Base-by-base conservation (phyloP, 2,797 vertebrate genomes). In the Calcarius lapponicus region DNA sequence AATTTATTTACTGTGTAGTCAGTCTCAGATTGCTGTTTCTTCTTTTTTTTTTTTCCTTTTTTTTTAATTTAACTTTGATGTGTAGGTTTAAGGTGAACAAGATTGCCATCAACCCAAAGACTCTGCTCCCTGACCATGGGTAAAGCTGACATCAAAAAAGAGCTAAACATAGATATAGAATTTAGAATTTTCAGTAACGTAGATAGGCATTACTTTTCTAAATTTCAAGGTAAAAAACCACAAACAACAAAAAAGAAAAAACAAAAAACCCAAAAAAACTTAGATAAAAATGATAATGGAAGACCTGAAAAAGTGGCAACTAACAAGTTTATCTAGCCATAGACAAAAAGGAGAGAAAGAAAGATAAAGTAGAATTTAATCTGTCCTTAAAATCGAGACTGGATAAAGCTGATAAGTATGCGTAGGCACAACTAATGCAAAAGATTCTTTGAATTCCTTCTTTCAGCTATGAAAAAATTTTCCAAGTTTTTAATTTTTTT, bases 21-120 rank as follows among this genome's bases (percentile, higher is more conserved):
- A 36, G 11, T 43, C 24, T 56, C 24, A 61, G 15, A 56, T n/a
- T 66, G 4, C 9, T 19, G 6, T 28, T 36, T 45, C 15, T 3
- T 4, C 10, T 20, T 13, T 29, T 19, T 9, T 1, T 28, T 24
- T 17, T 13, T 12, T 5, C 2, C 1, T 2, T 7, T 12, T 34
- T 29, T 31, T 28, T 10, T 1, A 0, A 32, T 7, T 57, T 58
- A 47, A 42, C 6, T 29, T 16, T 36, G 4, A 9, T 73, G 6
- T 13, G 10, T 29, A 24, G 3, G 6, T 13, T 71, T 74, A 71
- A 67, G 19, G 3, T 32, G 10, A 81, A 56, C 8, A 60, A 84
- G 31, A 43, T 7, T 62, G 4, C 11, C 16, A 62, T 32, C 0
- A 2, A 20, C n/a, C 43, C 36, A 89, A 64, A 56, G 25, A 72